These are phyloP conservation scores for Platerodrilus igneus DNA, from an alignment of 2,888 invertebrate species.

Conservation along the genomic window DNA sequence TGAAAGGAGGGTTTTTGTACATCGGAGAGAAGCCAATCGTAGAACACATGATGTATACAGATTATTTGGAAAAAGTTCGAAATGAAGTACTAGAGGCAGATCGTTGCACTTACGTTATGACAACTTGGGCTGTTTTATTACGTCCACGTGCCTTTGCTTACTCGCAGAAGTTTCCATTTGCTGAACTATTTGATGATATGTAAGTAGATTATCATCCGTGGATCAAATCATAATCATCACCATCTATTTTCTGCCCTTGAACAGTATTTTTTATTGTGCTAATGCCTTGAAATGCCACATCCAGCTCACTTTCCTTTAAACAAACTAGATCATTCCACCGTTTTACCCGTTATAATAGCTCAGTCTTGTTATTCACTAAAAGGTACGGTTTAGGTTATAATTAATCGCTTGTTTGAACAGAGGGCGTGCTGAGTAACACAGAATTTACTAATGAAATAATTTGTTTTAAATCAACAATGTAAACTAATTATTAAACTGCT, in stretches of 20 bases:
- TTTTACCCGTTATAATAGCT: no score
- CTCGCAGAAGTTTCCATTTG: conserved; percentile 54
- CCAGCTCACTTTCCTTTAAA: no score
- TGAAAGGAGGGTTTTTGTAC: conserved; percentile 49
- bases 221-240: background rate
- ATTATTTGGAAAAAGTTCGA: conserved; percentile 58
- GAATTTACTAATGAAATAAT: no score
- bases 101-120: conserved; percentile 68
- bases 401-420: no score
- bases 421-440: no score
- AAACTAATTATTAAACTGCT: no score
- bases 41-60: conserved; percentile 60
- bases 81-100: conserved; percentile 52
- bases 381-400: no score
- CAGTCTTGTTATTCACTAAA: no score
- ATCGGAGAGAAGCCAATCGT: conserved; percentile 62
- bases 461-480: no score
- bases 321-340: no score
- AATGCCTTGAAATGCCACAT: no score
- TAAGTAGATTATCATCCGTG: conserved; percentile 50
- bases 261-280: background rate
- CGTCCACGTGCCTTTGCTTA: conserved; percentile 66
- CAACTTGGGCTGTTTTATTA: conserved; percentile 59
- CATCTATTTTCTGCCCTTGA: no score
- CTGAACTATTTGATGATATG: conserved; percentile 60